Percentiles rank a stretch among this genome's conserved stretches.
Evolutionary conservation across 2,888 invertebrate species (phyloP).

Genomic region (Leptogaster cylindrica): DNA sequence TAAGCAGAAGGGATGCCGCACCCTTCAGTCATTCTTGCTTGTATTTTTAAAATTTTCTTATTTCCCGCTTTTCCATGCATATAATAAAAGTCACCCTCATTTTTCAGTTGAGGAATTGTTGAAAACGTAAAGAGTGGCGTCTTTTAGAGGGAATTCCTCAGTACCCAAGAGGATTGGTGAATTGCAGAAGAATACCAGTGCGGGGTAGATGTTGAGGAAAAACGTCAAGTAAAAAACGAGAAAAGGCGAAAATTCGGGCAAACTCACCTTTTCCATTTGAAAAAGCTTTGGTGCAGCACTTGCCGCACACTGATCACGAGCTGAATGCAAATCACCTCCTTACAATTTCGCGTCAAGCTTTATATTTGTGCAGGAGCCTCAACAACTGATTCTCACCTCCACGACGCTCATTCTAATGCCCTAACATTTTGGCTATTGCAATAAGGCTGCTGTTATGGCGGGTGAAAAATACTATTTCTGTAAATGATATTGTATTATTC

Average conservation of each 20-base stretch:
- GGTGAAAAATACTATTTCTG: constrained; percentile 19
- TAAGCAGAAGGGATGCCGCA: constrained; percentile 10
- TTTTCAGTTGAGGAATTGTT: constrained; percentile 28
- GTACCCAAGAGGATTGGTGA: neutral
- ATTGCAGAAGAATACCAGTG: constrained; percentile 15
- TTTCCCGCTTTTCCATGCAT: constrained; percentile 1
- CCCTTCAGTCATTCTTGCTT: constrained; percentile 38
- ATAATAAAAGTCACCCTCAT: constrained; percentile 38
- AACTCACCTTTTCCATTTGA: constrained; percentile 30
- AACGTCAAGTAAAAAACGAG: constrained; percentile 8
- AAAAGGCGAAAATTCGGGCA: neutral
- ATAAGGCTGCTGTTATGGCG: constrained; percentile 7
- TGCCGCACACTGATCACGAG: constrained; percentile 12
- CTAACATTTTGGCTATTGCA: neutral
- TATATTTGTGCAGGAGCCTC: constrained; percentile 14
- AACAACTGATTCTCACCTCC: constrained; percentile 30
- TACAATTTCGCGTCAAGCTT: constrained; percentile 7
- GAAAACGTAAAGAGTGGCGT: constrained; percentile 13
- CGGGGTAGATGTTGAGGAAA: neutral
- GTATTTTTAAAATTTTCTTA: constrained; percentile 27
- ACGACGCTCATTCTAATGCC: neutral
- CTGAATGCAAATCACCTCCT: constrained; percentile 37
- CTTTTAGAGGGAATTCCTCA: constrained; percentile 5
- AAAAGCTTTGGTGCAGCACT: constrained; percentile 24
- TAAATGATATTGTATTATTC: constrained; percentile 29